Evolutionary conservation across 53 echinoderm and acorn worm genomes (phyloP), one percentile per base, ranked within the genome.

Genomic region (Echinarachnius parma): DNA sequence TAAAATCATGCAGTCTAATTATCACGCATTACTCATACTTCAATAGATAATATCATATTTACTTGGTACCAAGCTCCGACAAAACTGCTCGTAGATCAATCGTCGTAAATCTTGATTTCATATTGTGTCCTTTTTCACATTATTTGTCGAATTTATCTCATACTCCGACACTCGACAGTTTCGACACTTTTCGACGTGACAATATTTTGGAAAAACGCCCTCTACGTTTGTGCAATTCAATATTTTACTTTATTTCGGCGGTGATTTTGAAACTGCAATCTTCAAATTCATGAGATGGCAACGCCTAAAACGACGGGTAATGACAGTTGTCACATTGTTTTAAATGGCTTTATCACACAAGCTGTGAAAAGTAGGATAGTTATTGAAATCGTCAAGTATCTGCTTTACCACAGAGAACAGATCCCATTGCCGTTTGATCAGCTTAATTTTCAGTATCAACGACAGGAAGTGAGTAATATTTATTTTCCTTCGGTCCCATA

Each of bases 401-500:
- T 95, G 5, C 64, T 95, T 42, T 90, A 85, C 62, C 95, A 95
- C 34, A 79, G 95, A 61, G 82, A 95, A 49, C 95, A 95, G 76
- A 95, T 95, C 46, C 95, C 90, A n/a, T 30, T 94, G 79, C 81
- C 90, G 10, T 90, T 66, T 67, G 95, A 90, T 55, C 95, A 95
- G 72, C 71, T 95, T 34, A 75, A 86, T 75, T 78, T 56, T 30
- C 78, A 82, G 27, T 78, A 87, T 39, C 74, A 75, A 46, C 82
- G 64, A 71, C 72, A 59, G 62, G 27, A 55, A 35, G 55, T 56
- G n/a, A 52, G 61, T 59, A 50, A 25, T n/a, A n/a, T n/a, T n/a
- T n/a, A n/a, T n/a, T n/a, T n/a, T n/a, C n/a, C n/a, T 9, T 9
- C 24, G 52, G 69, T 69, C 69, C 69, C 69, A 69, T 37, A 21